Evolutionary conservation across 2,113 vertebrate species (phyloP), one percentile per base, ranked within the genome.

Genomic region (Malaclemys terrapin): DNA sequence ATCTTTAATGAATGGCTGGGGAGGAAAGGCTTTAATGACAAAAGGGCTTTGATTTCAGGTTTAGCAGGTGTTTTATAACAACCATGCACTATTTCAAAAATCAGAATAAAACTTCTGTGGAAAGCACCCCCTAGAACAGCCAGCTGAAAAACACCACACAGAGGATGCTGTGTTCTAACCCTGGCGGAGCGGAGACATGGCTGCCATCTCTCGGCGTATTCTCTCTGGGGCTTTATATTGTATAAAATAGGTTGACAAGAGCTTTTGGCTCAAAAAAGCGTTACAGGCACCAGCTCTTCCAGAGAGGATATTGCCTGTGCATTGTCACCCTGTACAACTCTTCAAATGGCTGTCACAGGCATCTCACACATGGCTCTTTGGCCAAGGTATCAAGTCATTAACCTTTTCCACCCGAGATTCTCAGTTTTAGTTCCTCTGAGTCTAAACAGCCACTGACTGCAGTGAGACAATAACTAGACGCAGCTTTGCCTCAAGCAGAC

Each of bases 401-500:
- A 87, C 94, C 50, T 52, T 49, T 38, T 69, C 3, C 87, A n/a
- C 57, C 38, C 50, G 2, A 3, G 50, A 54, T 10, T 80, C 79
- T 53, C 31, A 4, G 35, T 7, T 79, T 80, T 91, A 95, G 92
- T 91, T 25, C 78, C 53, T 13, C 45, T n/a, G 54, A 57, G 38
- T 20, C 76, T 50, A 56, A 17, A 5, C 2, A 31, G 19, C 24
- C 1, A 6, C 17, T 38, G 0, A 0, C 1, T 3, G 50, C 42
- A 20, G 10, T 8, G 19, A 31, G 35, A 65, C 24, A 62, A 47
- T 4, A 78, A 25, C 1, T 27, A 38, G 72, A 57, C 85, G 65
- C 11, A 78, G 31, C 3, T 3, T 3, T 31, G 79, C 59, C 57
- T 45, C 1, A 10, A 69, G 20, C 2, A 12, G 53, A 6, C 27